Conservation (phyloP, 2,888 invertebrate species). For the Trachelus stipa region DNA sequence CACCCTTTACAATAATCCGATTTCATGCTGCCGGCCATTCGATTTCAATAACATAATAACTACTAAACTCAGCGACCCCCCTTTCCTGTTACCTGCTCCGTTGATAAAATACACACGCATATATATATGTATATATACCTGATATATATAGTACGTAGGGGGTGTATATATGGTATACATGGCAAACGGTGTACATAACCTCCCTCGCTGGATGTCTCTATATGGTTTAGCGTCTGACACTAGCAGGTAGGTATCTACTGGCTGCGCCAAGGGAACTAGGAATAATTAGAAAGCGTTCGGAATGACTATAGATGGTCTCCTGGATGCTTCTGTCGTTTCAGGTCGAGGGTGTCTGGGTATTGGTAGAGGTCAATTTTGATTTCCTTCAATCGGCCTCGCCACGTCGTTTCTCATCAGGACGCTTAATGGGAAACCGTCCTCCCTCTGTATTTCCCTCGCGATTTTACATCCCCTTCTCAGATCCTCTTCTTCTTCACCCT, state of each 20-base stretch:
- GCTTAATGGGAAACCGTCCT: constrained; percentile 38
- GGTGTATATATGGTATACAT: neutral
- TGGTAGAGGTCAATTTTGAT: constrained; percentile 30
- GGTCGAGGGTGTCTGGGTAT: neutral
- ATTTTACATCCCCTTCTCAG: constrained; percentile 24
- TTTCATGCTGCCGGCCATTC: constrained; percentile 44
- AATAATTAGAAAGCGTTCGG: constrained; percentile 42
- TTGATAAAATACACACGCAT: no score
- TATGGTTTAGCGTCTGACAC: neutral
- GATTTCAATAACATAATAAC: constrained; percentile 58
- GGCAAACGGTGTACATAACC: neutral
- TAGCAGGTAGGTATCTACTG: neutral
- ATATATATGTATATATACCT: no score
- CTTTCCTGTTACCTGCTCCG: neutral
- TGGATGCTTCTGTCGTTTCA: neutral
- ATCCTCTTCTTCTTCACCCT: constrained; percentile 12
- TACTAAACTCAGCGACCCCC: constrained; percentile 35
- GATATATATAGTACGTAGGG: no score
- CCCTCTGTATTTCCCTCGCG: constrained; percentile 32
- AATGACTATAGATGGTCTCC: constrained; percentile 25
- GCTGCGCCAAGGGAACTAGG: constrained; percentile 30
- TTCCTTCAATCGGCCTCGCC: constrained; percentile 31
- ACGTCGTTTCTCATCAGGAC: constrained; percentile 45
- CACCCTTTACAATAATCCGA: constrained; percentile 50
- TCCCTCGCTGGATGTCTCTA: neutral